Conservation (phyloP, 2,888 invertebrate genomes). For the Brachyptera risi region DNA sequence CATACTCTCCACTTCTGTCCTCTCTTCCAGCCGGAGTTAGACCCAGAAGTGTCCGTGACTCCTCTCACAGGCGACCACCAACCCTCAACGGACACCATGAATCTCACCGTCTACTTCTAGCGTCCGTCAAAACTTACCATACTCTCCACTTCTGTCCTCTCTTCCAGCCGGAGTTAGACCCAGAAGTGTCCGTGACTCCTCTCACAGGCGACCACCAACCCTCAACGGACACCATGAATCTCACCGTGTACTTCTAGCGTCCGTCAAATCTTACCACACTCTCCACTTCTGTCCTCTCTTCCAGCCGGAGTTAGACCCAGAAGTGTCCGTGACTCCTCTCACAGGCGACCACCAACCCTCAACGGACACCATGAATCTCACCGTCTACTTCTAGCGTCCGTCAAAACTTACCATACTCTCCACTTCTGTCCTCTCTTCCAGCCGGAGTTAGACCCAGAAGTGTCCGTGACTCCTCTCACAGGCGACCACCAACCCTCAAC, state of each 20-base stretch:
- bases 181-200: conserved; percentile 45
- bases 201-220: conserved; percentile 36
- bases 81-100: conserved; percentile 52
- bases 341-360: conserved; percentile 34
- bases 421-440: too few relatives aligned
- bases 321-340: conserved; percentile 45
- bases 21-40: conserved; percentile 42
- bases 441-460: conserved; percentile 45
- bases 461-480: conserved; percentile 44
- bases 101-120: conserved; percentile 71
- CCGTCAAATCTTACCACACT: too few relatives aligned
- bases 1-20: too few relatives aligned
- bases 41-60: conserved; percentile 46
- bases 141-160: too few relatives aligned
- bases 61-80: conserved; percentile 39
- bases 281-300: too few relatives aligned
- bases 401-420: too few relatives aligned
- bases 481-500: conserved; percentile 32
- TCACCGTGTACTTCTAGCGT: conserved; percentile 70
- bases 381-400: conserved; percentile 73
- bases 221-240: conserved; percentile 55
- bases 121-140: too few relatives aligned
- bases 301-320: conserved; percentile 44
- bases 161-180: conserved; percentile 43
- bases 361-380: conserved; percentile 60